Percentiles rank a stretch among this genome's conserved stretches.
phyloP scores from a whole-genome alignment of 2,797 vertebrate genomes.

The Sardinella longiceps region DNA sequence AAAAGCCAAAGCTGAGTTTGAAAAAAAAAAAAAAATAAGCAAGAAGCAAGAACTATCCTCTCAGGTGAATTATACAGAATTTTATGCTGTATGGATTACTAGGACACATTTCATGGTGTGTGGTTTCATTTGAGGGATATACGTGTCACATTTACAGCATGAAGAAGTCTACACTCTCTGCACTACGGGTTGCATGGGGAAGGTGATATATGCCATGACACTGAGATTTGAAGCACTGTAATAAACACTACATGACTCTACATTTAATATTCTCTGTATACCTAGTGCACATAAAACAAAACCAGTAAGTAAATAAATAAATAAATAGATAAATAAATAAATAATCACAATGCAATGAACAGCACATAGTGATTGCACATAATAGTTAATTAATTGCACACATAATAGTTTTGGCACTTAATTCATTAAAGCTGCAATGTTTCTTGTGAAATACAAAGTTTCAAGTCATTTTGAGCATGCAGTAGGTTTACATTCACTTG shows the following conservation, averaged over 20 bases:
- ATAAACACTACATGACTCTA: neutral
- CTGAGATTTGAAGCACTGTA: neutral
- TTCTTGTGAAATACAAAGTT: no score
- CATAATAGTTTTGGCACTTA: no score
- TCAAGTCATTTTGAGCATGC: no score
- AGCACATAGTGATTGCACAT: no score
- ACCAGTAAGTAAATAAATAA: no score
- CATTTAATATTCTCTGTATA: neutral
- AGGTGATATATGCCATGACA: neutral
- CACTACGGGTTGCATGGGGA: neutral
- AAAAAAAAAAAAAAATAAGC: no score
- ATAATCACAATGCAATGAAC: neutral
- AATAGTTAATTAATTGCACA: no score
- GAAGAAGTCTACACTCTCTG: neutral
- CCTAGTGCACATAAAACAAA: neutral
- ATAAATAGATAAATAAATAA: no score
- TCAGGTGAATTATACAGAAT: neutral
- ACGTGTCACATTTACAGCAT: neutral
- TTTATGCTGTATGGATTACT: neutral
- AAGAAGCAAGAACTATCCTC: neutral
- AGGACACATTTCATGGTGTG: neutral
- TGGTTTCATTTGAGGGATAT: neutral
- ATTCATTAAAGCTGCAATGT: no score
- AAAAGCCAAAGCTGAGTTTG: neutral
- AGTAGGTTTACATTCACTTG: no score